These are phyloP conservation scores for Hyperoplus lanceolatus DNA, from an alignment of 2,797 vertebrate species.

Conservation along the genomic window DNA sequence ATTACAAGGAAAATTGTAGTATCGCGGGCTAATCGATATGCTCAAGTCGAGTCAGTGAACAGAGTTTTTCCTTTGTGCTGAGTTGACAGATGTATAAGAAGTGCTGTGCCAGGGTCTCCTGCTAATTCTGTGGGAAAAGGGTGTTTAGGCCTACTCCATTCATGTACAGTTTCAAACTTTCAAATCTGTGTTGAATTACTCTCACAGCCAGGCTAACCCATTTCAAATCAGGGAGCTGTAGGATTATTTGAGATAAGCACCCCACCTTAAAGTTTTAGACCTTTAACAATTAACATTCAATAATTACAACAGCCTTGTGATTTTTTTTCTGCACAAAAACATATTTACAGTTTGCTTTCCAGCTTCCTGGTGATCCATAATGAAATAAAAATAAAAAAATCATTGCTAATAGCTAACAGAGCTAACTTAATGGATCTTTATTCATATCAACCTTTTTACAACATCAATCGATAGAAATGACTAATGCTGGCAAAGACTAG, in stretches of 20 bases:
- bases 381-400: conserved; percentile 13
- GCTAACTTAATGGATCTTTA: conserved; percentile 50
- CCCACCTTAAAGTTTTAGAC: conserved; percentile 32
- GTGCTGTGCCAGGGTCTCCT: conserved; percentile 19
- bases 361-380: conserved; percentile 52
- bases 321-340: conserved; percentile 13
- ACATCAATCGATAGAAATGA: conserved; percentile 36
- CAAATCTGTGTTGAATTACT: conserved; percentile 25
- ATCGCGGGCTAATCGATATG: conserved; percentile 43
- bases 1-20: conserved; percentile 52
- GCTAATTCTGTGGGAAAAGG: conserved; percentile 10
- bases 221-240: conserved; percentile 28
- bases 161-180: conserved; percentile 17
- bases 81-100: conserved; percentile 11
- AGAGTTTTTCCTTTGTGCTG: conserved; percentile 22
- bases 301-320: conserved; percentile 33
- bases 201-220: conserved; percentile 10
- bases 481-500: conserved; percentile 38
- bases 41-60: conserved; percentile 24
- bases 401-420: conserved; percentile 37
- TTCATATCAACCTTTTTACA: conserved; percentile 48
- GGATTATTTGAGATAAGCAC: conserved; percentile 41
- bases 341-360: conserved; percentile 20
- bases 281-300: conserved; percentile 40
- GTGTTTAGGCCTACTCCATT: conserved; percentile 26